These are phyloP conservation scores for Shargacucullia verbasci DNA, from an alignment of 2,888 invertebrate genomes.

Conservation along the genomic window DNA sequence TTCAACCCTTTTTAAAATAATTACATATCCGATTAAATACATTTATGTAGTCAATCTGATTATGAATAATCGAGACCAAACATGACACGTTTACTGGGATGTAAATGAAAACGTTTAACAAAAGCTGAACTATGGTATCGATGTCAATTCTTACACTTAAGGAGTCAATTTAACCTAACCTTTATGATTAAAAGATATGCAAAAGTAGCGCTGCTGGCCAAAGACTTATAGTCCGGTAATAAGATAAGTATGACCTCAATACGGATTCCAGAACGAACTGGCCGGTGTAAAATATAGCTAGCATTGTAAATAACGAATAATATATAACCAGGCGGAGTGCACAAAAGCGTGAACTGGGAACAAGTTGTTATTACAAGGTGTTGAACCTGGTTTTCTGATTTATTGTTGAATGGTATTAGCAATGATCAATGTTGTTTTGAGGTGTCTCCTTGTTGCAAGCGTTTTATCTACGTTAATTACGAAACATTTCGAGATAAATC, in stretches of 20 bases:
- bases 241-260: conserved; percentile 77
- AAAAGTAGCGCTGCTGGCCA: conserved; percentile 63
- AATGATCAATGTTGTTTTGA: conserved; percentile 79
- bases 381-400: conserved; percentile 84
- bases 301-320: conserved; percentile 75
- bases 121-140: conserved; percentile 18
- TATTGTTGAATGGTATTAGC: conserved; percentile 78
- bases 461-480: conserved; percentile 72
- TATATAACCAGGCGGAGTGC: conserved; percentile 72
- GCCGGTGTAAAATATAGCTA: conserved; percentile 71
- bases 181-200: conserved; percentile 64
- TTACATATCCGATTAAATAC: no score
- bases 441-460: conserved; percentile 74
- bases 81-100: conserved; percentile 21
- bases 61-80: not conserved
- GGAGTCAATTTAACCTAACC: conserved; percentile 55
- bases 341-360: conserved; percentile 65
- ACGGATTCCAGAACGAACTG: conserved; percentile 69
- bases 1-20: conserved; percentile 2
- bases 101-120: conserved; percentile 18
- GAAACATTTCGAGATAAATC: conserved; percentile 63
- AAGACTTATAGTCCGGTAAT: conserved; percentile 69
- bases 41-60: no score
- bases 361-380: conserved; percentile 84
- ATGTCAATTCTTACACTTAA: conserved; percentile 36